Evolutionary conservation across 2,888 invertebrate genomes (phyloP), one percentile per base, ranked within the genome.

Genomic region (Argyresthia goedartella): DNA sequence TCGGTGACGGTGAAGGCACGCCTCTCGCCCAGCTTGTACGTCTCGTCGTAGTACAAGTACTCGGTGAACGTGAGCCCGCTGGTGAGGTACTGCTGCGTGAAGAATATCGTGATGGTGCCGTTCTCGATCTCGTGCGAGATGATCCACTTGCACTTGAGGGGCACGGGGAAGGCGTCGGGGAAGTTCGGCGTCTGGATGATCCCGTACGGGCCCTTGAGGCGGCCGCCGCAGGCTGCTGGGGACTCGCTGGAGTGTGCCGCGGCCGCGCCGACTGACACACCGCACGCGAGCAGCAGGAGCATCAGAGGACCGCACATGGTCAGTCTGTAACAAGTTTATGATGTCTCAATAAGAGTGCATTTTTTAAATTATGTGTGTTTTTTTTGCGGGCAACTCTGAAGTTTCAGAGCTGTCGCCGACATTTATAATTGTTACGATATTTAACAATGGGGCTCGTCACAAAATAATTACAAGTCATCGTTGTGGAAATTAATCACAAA

Each of bases 71-170:
- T 90, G 8, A 94, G 76, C 0, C 94, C 95, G 64, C 92, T 91
- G 60, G 92, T 91, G 45, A 95, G 93, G 82, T 93, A 97, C 62
- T 95, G 90, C 69, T 97, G 96, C 1, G 95, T 96, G 62, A 97
- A 89, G 71, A 96, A 96, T 58, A 97, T 89, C 59, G 94, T 90
- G 66, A 96, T 95, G 50, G 93, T 91, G 9, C 91, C 89, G 62
- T 92, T 92, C 54, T 87, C 87, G 57, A 93, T 91, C n/a, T 93
- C 92, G 67, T 95, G 93, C 55, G 82, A 78, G 68, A 97, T 94
- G 54, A 96, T 89, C 96, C 96, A 97, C 61, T 92, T 90, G 73
- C 96, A 96, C 60, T 90, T 90, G 56, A 96, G 91, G 13, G 97
- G 97, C 44, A 94, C 92, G 7, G 89, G 87, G 74, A 96, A 97